phyloP scores from a whole-genome alignment of 2,113 vertebrate species.

The Coryphaenoides rupestris region DNA sequence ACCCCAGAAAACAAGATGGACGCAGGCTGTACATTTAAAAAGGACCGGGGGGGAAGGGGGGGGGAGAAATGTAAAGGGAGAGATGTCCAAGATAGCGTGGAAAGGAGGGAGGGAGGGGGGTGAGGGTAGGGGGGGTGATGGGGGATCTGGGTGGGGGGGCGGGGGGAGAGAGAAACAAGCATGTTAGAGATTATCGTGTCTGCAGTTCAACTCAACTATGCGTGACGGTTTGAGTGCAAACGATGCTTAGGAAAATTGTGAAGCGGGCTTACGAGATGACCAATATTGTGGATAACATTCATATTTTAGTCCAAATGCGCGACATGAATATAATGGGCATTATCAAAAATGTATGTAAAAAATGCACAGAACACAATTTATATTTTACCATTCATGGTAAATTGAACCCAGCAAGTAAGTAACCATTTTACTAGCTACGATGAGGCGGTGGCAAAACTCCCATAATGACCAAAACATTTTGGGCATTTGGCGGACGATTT shows the following conservation, averaged over 20 bases:
- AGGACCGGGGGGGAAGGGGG: neutral
- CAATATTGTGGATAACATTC: too few species aligned
- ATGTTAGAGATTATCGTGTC: neutral
- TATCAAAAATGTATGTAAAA: too few species aligned
- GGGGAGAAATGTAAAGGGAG: constrained; percentile 20
- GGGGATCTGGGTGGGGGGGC: constrained; percentile 38
- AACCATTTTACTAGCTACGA: too few species aligned
- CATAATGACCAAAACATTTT: too few species aligned
- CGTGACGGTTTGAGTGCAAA: neutral
- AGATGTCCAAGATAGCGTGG: constrained; percentile 30
- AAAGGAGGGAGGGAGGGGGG: neutral
- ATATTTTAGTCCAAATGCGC: too few species aligned
- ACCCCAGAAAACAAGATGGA: constrained; percentile 36
- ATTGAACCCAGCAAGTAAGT: too few species aligned
- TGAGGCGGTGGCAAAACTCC: too few species aligned
- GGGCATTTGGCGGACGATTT: too few species aligned
- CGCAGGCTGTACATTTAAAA: constrained; percentile 51
- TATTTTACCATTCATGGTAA: too few species aligned
- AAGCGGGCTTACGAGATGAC: neutral
- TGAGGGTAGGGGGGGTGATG: constrained; percentile 5
- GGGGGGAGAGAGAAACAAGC: constrained; percentile 32
- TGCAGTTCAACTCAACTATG: neutral
- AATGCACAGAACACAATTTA: too few species aligned
- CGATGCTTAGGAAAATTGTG: neutral
- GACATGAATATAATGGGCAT: too few species aligned